Base-by-base conservation (phyloP, 2,797 vertebrate genomes). In the Phaenicophaeus curvirostris region DNA sequence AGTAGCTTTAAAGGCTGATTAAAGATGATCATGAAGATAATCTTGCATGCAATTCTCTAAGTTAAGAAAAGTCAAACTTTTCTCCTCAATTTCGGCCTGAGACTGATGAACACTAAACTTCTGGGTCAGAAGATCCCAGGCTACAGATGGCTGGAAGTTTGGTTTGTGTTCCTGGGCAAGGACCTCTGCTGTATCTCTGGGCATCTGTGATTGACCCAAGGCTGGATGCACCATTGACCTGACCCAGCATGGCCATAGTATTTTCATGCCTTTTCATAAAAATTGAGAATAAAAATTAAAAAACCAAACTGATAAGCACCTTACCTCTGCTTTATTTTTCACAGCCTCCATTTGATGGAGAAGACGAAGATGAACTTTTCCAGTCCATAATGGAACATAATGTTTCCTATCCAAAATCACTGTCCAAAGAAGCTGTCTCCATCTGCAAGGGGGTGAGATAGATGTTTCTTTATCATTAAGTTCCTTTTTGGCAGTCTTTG, bases 381-480 rank as follows among this genome's bases (percentile, higher is more conserved):
- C 99, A 99, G 97, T 99, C 99, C 67, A 99, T 99, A 95, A 99
- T 99, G 99, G 99, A 99, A 95, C 99, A 99, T 95, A 99, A 99
- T 0, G 99, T 99, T 82, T 99, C 99, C 83, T 99, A 99, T 94
- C 99, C 99, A 44, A 99, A 99, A 96, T 99, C 99, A 25, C 97
- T 99, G 98, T 99, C 99, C 75, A 99, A 99, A 98, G 99, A 99
- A 97, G 99, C 99, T 2, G 99, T 99, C 80, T 99, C 99, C 97
- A 99, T 99, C 98, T 99, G 99, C 98, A 99, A 99, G 93, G 99
- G 99, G 95, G 99, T 99, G 83, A 98, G 99, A 98, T 9, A 24
- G 35, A 46, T 35, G 27, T n/a, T 85, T 42, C 65, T 62, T 55
- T 78, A 51, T 57, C 46, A 58, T 71, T 62, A 41, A 65, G 69